Evolutionary conservation across 2,888 invertebrate genomes (phyloP).

Genomic region (Eupithecia subumbrata): DNA sequence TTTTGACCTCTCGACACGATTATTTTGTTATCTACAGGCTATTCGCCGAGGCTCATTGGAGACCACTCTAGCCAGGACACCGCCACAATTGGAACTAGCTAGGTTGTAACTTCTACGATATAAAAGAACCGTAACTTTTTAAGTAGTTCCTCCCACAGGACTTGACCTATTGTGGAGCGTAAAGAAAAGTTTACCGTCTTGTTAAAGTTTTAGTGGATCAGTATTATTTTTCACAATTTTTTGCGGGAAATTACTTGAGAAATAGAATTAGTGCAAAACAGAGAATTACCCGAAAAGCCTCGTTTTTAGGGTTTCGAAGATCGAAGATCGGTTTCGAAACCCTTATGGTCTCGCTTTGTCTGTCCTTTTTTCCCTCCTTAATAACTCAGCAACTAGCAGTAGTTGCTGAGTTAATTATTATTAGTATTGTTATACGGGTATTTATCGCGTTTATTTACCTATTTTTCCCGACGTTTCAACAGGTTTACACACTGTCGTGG

Average conservation of each 20-base stretch:
- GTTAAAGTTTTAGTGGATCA: not conserved
- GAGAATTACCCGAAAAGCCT: not conserved
- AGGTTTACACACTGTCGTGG: too few relatives aligned
- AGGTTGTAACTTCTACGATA: slow-evolving; percentile 16
- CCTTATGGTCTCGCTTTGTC: too few relatives aligned
- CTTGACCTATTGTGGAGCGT: slow-evolving; percentile 19
- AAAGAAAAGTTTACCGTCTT: slow-evolving; percentile 10
- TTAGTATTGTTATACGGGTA: too few relatives aligned
- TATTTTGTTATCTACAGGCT: slow-evolving; percentile 69
- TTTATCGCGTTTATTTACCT: too few relatives aligned
- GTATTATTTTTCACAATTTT: not conserved
- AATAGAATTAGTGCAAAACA: not conserved
- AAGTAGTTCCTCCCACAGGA: slow-evolving; percentile 26
- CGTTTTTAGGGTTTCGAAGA: not conserved
- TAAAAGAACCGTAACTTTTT: slow-evolving; percentile 31
- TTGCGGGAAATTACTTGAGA: not conserved
- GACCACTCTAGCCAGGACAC: slow-evolving; percentile 29
- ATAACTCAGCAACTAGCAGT: too few relatives aligned
- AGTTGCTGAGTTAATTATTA: too few relatives aligned
- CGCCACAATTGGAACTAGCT: slow-evolving; percentile 26
- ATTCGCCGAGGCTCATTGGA: slow-evolving; percentile 46
- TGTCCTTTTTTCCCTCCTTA: too few relatives aligned
- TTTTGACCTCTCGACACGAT: slow-evolving; percentile 59
- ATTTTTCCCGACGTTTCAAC: too few relatives aligned
- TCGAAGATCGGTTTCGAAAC: too few relatives aligned